Evolutionary conservation across 1,140 invertebrate genomes (phyloP).

Genomic region (Rhopalosiphum padi): DNA sequence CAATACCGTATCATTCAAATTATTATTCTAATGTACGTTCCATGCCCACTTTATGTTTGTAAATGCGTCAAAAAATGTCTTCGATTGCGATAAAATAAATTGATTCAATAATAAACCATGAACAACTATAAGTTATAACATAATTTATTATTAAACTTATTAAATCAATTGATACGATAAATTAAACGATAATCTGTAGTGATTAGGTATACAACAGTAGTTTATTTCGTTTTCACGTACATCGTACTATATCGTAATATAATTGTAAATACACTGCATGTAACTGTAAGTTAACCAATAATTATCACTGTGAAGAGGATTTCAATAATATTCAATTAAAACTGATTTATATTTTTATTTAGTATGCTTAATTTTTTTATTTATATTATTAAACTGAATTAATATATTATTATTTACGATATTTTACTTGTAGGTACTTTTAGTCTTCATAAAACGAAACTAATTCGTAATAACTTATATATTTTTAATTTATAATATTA

Average conservation of each 20-base stretch:
- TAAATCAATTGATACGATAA: slow-evolving; percentile 36
- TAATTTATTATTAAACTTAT: neutral
- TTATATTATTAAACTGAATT: neutral
- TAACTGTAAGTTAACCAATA: neutral
- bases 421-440: neutral
- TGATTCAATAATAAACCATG: neutral
- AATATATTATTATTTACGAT: neutral
- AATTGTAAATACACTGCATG: neutral
- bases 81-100: neutral
- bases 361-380: neutral
- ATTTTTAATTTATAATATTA: neutral
- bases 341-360: neutral
- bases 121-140: neutral
- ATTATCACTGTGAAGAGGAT: neutral
- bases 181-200: neutral
- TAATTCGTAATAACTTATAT: neutral
- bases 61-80: slow-evolving; percentile 29
- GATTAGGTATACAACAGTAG: neutral
- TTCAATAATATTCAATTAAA: neutral
- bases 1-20: neutral
- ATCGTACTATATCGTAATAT: neutral
- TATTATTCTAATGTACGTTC: neutral
- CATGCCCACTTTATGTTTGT: neutral
- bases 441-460: neutral
- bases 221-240: neutral